phyloP scores from a whole-genome alignment of 2,797 vertebrate genomes.

The Enteromius viviparus region DNA sequence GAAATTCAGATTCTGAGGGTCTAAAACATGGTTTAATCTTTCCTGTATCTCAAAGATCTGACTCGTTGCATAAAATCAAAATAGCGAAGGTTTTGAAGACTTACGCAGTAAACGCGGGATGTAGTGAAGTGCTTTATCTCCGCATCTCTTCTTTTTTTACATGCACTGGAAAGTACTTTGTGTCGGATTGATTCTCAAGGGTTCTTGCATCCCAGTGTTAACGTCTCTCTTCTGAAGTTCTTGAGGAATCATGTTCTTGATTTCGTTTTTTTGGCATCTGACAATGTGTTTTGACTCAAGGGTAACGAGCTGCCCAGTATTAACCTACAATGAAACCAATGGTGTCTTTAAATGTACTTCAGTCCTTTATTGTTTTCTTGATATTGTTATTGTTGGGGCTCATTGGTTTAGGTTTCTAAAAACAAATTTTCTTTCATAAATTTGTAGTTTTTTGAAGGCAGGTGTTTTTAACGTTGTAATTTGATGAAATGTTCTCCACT shows the following conservation, averaged over 20 bases:
- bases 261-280: background rate
- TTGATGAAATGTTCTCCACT: slow-evolving; percentile 62
- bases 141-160: slow-evolving; percentile 71
- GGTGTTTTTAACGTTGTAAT: slow-evolving; percentile 55
- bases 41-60: background rate
- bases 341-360: slow-evolving; percentile 74
- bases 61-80: background rate
- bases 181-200: slow-evolving; percentile 72
- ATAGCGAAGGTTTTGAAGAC: background rate
- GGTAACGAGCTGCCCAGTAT: slow-evolving; percentile 73
- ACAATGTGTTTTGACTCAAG: slow-evolving; percentile 67
- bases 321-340: slow-evolving; percentile 72
- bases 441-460: slow-evolving; percentile 72
- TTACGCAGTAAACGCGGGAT: background rate
- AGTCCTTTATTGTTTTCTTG: background rate
- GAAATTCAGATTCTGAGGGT: background rate
- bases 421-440: slow-evolving; percentile 37
- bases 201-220: slow-evolving; percentile 72
- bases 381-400: slow-evolving; percentile 5
- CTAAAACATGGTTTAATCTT: background rate
- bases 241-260: slow-evolving; percentile 60
- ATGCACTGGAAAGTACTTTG: slow-evolving; percentile 87
- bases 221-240: slow-evolving; percentile 63
- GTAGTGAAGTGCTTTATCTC: slow-evolving; percentile 57
- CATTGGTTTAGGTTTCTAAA: slow-evolving; percentile 19